Conservation (phyloP, 2,113 vertebrate genomes). For the Rhea pennata region DNA sequence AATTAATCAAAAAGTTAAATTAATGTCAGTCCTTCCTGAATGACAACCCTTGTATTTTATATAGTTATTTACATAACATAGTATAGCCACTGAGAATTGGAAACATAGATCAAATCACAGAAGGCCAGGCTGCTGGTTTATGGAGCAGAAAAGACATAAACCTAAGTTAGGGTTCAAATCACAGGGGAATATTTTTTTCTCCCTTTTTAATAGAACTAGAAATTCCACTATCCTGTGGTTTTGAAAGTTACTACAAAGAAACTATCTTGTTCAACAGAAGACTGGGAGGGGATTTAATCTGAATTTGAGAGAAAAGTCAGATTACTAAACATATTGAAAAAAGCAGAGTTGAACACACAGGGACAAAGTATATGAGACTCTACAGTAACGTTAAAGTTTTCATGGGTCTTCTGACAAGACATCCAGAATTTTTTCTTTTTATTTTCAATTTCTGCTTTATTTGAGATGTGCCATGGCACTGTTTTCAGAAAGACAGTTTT, state of each 20-base stretch:
- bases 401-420: neutral
- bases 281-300: slow-evolving; percentile 40
- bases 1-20: neutral
- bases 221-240: neutral
- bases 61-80: neutral
- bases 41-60: neutral
- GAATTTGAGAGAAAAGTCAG: slow-evolving; percentile 41
- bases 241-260: slow-evolving; percentile 59
- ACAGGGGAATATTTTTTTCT: neutral
- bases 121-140: slow-evolving; percentile 31
- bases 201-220: slow-evolving; percentile 14
- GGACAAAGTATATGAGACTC: neutral
- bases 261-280: slow-evolving; percentile 24
- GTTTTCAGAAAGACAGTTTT: neutral
- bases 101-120: neutral
- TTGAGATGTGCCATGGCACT: neutral
- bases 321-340: slow-evolving; percentile 4
- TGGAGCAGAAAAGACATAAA: neutral
- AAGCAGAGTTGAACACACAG: neutral
- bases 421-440: neutral
- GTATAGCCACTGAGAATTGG: neutral
- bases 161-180: slow-evolving; percentile 5
- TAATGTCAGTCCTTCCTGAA: neutral
- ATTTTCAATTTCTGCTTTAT: neutral
- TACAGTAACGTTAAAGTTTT: neutral